phyloP scores from a whole-genome alignment of 2,888 invertebrate genomes.

The Brachylomia viminalis region DNA sequence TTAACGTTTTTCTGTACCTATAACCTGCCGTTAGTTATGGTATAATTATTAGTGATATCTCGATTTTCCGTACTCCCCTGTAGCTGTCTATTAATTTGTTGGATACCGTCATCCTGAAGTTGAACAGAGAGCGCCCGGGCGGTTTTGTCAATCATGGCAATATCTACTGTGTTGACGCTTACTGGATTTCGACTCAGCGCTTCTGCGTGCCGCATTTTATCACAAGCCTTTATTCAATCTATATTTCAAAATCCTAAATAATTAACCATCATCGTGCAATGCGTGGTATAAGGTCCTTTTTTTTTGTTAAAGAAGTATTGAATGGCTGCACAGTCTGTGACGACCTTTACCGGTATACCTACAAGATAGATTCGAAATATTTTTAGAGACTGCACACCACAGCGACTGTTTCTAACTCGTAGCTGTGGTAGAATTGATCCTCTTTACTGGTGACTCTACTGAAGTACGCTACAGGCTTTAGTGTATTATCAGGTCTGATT shows the following conservation, averaged over 20 bases:
- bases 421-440: background rate
- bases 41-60: background rate
- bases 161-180: background rate
- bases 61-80: background rate
- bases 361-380: too few relatives aligned
- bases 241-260: background rate
- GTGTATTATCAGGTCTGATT: background rate
- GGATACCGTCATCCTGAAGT: conserved; percentile 1
- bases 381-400: background rate
- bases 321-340: background rate
- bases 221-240: background rate
- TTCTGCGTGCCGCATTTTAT: conserved; percentile 3
- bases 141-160: background rate
- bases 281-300: background rate
- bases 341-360: too few relatives aligned
- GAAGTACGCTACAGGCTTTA: background rate
- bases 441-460: background rate
- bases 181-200: background rate
- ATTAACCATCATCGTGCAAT: background rate
- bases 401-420: background rate
- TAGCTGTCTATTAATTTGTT: background rate
- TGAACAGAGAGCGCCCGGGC: background rate
- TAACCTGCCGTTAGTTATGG: background rate
- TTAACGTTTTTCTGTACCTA: background rate
- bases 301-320: background rate